Evolutionary conservation across 92 coral and sea anemone species (phyloP).

Genomic region (Phymanthus crucifer): DNA sequence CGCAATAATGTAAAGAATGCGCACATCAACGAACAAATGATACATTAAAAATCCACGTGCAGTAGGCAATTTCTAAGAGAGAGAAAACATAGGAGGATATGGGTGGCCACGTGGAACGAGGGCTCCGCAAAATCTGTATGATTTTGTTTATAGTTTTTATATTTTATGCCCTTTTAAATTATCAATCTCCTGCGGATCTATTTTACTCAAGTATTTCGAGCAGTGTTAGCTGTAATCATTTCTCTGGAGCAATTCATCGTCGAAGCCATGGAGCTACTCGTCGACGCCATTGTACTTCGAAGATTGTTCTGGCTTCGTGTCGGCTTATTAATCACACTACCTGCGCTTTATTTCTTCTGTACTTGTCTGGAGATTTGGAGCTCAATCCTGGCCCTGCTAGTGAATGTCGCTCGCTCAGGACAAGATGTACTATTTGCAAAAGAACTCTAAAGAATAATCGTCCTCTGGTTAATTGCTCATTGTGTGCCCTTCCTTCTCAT

Average conservation of each 20-base stretch:
- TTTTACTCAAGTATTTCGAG: too few species aligned
- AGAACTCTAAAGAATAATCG: too few species aligned
- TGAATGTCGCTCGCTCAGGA: not conserved
- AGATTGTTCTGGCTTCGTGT: not conserved
- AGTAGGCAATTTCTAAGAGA: too few species aligned
- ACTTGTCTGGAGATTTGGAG: constrained; percentile 15
- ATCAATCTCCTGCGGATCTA: not conserved
- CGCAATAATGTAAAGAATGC: too few species aligned
- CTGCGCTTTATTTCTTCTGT: not conserved
- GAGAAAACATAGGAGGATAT: too few species aligned
- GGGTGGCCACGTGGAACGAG: constrained; percentile 10
- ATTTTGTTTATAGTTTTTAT: not conserved
- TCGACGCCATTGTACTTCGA: constrained; percentile 15
- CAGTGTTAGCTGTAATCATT: too few species aligned
- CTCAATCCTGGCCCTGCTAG: not conserved
- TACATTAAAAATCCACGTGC: too few species aligned
- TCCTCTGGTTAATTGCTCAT: constrained; percentile 8
- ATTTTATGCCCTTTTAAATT: constrained; percentile 5
- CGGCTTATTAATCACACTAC: not conserved
- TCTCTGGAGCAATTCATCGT: constrained; percentile 2
- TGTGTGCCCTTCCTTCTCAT: not conserved
- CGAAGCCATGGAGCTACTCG: constrained; percentile 1
- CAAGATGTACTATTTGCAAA: not conserved
- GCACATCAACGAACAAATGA: too few species aligned
- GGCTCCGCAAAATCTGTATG: constrained; percentile 10